Conservation (phyloP, 53 echinoderm and acorn worm species). For the Zoroaster sp. region DNA sequence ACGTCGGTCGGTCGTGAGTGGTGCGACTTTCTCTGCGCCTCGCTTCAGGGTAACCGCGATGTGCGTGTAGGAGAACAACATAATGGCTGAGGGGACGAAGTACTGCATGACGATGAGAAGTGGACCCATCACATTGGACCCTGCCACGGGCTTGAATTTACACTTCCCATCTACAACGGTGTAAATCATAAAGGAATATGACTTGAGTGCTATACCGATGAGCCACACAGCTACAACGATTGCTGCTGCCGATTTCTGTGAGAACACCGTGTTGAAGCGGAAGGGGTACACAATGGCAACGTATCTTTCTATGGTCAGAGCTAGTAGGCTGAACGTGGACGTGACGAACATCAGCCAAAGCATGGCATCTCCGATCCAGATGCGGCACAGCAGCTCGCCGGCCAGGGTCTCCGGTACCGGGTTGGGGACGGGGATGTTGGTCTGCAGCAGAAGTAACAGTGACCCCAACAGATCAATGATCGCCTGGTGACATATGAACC, state of each 20-base stretch:
- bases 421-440: slow-evolving; percentile 30
- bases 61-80: slow-evolving; percentile 21
- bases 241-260: neutral
- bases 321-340: slow-evolving; percentile 45
- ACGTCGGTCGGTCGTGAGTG: neutral
- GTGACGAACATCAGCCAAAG: slow-evolving; percentile 51
- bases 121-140: slow-evolving; percentile 28
- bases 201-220: slow-evolving; percentile 17
- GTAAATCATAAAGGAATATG: slow-evolving; percentile 29
- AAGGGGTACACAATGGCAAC: slow-evolving; percentile 57
- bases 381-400: slow-evolving; percentile 27
- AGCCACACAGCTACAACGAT: neutral
- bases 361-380: slow-evolving; percentile 35
- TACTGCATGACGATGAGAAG: slow-evolving; percentile 31
- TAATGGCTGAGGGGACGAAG: slow-evolving; percentile 20
- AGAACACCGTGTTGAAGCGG: slow-evolving; percentile 39
- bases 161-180: slow-evolving; percentile 10
- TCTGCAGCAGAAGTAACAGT: slow-evolving; percentile 2
- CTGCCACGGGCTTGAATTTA: neutral
- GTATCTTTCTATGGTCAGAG: slow-evolving; percentile 45
- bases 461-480: slow-evolving; percentile 35
- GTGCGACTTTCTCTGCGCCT: neutral
- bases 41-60: slow-evolving; percentile 21
- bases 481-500: slow-evolving; percentile 46
- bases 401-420: neutral